phyloP scores from a whole-genome alignment of 2,113 vertebrate species.

The Mesoclemmys tuberculata region DNA sequence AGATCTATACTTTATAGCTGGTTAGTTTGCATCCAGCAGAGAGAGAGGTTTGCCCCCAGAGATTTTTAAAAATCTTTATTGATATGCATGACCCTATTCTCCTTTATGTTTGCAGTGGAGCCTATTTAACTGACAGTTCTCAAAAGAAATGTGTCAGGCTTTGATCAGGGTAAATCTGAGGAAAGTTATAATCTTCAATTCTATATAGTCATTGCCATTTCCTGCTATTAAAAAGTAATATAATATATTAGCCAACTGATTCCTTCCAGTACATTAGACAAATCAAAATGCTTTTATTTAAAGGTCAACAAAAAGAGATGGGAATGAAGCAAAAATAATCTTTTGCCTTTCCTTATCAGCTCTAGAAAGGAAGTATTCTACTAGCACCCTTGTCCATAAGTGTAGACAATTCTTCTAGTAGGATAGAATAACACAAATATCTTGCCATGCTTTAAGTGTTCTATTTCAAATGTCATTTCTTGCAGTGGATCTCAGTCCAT shows the following conservation, averaged over 20 bases:
- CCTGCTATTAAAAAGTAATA: not conserved
- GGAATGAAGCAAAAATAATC: not conserved
- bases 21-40: not conserved
- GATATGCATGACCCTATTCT: not conserved
- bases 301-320: not conserved
- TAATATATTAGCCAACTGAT: not conserved
- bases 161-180: conserved; percentile 48
- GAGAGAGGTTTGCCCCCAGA: not conserved
- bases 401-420: not conserved
- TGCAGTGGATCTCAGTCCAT: not conserved
- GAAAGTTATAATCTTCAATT: conserved; percentile 38
- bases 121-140: conserved; percentile 39
- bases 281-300: conserved; percentile 14
- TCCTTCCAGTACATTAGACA: conserved; percentile 23
- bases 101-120: conserved; percentile 52
- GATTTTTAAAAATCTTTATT: conserved; percentile 49
- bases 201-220: not conserved
- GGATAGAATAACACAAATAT: not conserved
- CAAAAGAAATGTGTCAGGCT: conserved; percentile 34
- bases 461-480: not conserved
- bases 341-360: not conserved
- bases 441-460: not conserved
- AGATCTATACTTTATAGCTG: not conserved
- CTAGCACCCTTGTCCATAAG: not conserved
- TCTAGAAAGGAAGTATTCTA: not conserved